Evolutionary conservation across 2,113 vertebrate genomes (phyloP).

Genomic region (Merops nubicus): DNA sequence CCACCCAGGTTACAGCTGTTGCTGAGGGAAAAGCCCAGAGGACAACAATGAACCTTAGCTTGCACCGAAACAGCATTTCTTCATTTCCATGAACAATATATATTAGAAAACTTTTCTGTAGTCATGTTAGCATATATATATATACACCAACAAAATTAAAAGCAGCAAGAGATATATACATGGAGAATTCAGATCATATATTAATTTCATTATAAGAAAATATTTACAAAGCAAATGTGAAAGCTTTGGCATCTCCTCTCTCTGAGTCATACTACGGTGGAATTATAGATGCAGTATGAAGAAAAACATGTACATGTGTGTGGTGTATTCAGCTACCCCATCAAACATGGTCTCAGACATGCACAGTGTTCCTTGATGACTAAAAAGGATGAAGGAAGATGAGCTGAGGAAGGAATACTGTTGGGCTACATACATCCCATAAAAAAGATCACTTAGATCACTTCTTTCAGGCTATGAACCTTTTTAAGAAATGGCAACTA

Average conservation of each 20-base stretch:
- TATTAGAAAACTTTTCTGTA: not conserved
- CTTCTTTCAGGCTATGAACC: not conserved
- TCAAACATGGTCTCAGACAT: not conserved
- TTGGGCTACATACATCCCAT: not conserved
- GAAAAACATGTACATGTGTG: not conserved
- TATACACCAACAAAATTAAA: not conserved
- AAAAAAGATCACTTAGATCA: not conserved
- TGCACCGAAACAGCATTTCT: not conserved
- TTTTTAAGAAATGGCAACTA: not conserved
- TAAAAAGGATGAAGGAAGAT: not conserved
- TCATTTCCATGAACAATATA: not conserved
- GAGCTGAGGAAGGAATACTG: not conserved
- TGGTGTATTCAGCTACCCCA: not conserved
- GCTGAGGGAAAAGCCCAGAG: not conserved
- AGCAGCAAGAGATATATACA: not conserved
- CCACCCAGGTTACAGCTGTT: not conserved
- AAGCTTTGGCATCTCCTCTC: not conserved
- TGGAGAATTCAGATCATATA: not conserved
- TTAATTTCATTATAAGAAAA: constrained; percentile 47
- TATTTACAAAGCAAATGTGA: constrained; percentile 55
- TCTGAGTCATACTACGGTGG: not conserved
- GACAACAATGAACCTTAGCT: not conserved
- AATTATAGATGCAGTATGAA: not conserved
- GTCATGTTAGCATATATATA: not conserved
- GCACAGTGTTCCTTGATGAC: not conserved